Base-by-base conservation (phyloP, 2,797 vertebrate species). In the Enteromius mattozi region DNA sequence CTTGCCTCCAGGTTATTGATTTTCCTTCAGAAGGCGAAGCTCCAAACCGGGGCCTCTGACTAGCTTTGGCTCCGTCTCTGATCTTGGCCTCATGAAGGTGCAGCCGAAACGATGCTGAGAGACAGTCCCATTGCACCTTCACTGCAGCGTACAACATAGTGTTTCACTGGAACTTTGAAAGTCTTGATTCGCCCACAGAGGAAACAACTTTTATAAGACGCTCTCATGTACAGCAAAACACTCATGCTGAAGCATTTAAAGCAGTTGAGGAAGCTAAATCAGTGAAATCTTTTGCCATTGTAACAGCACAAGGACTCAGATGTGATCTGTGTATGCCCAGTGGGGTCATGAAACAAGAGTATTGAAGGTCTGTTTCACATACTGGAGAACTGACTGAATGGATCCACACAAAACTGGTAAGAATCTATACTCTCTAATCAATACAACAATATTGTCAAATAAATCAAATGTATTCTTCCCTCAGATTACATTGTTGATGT, bases 1-100 rank as follows among this genome's bases (percentile, higher is more conserved):
- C 90, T 89, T 88, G 86, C 90, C 87, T 92, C 78, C 81, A 90
- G 89, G 90, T 90, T 92, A 92, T 92, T 89, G 92, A 94, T 93
- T 92, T 91, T 92, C 86, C 85, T 88, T 89, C 79, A 80, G 86
- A 87, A 86, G 88, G 88, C 87, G 74, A 83, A 89, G 90, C 87
- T 88, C 84, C 80, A 84, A 89, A 88, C 86, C 83, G 81, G n/a
- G 81, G 83, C 4, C 66, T 80, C 82, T 74, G 86, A 90, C 86
- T 83, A 85, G 86, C 88, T 45, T 47, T 47, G 27, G 84, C 81
- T 72, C 42, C 0, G 66, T 40, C 42, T 83, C 63, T 81, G 83
- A 81, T 86, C 77, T 78, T 65, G 19, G 42, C 77, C 76, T 63
- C 61, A 24, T n/a, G 69, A 61, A 72, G 27, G 61, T 63, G 17